Evolutionary conservation across 2,797 vertebrate species (phyloP).

Genomic region (Pipistrellus pipistrellus): DNA sequence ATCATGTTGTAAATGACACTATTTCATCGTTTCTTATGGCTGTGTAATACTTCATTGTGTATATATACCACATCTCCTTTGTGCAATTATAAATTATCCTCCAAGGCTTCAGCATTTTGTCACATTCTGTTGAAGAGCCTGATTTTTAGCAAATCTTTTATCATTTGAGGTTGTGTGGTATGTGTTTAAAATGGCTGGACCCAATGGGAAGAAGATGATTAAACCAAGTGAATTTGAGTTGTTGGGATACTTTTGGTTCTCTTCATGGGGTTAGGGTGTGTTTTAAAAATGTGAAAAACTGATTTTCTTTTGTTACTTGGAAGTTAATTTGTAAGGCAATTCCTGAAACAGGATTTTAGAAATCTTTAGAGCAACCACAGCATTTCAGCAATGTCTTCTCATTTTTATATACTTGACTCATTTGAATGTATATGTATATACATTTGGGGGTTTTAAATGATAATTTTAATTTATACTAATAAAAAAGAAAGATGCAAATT

Average conservation of each 20-base stretch:
- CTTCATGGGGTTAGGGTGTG: not conserved
- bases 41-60: too few species aligned
- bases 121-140: constrained; percentile 58
- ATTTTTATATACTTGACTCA: not conserved
- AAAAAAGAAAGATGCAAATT: too few species aligned
- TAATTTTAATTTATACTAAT: not conserved
- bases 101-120: constrained; percentile 42
- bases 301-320: constrained; percentile 15
- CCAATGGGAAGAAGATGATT: not conserved
- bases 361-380: not conserved
- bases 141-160: constrained; percentile 59
- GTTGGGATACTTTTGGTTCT: not conserved
- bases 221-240: not conserved
- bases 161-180: not conserved
- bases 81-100: not conserved
- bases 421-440: not conserved
- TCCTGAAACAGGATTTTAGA: constrained; percentile 46
- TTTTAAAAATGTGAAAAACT: constrained; percentile 46
- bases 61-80: too few species aligned
- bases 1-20: too few species aligned
- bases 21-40: too few species aligned
- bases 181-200: not conserved
- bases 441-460: constrained; percentile 19
- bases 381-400: not conserved
- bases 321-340: constrained; percentile 36